A percentile compares a stretch with the other conserved stretches of the same genome.
phyloP scores from a whole-genome alignment of 1,140 invertebrate genomes.

The Cotesia vestalis region DNA sequence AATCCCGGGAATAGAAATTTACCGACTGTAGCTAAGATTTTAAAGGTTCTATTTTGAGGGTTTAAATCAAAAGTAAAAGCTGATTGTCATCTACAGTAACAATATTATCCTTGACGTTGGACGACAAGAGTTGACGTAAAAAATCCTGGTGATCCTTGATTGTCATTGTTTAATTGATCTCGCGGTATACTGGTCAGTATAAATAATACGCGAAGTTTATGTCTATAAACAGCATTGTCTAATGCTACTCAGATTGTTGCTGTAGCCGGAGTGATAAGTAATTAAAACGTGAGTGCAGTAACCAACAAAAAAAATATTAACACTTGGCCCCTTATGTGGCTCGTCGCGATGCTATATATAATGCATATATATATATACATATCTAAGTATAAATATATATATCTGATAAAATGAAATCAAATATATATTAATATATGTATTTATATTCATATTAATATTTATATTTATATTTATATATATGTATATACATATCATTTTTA shows the following conservation, averaged over 20 bases:
- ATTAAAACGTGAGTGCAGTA: slow-evolving; percentile 9
- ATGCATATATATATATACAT: too few species aligned
- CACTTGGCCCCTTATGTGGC: slow-evolving; percentile 3
- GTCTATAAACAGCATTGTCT: background rate
- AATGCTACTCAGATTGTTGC: slow-evolving; percentile 6
- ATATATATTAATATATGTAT: too few species aligned
- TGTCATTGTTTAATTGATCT: background rate
- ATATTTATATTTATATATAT: too few species aligned
- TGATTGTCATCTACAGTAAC: too few species aligned
- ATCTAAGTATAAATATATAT: too few species aligned
- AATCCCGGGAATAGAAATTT: too few species aligned
- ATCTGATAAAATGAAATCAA: too few species aligned
- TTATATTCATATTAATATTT: too few species aligned
- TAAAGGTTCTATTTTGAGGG: background rate
- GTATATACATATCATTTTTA: too few species aligned
- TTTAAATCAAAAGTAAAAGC: slow-evolving; percentile 1
- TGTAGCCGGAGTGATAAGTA: slow-evolving; percentile 4
- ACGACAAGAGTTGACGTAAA: too few species aligned
- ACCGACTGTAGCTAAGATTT: background rate
- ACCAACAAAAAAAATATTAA: slow-evolving; percentile 5
- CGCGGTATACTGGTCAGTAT: background rate
- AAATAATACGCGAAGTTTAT: background rate
- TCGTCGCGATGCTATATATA: background rate
- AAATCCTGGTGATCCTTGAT: background rate
- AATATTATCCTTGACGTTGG: too few species aligned